phyloP scores from a whole-genome alignment of 2,113 vertebrate genomes.

The Sceloporus undulatus region DNA sequence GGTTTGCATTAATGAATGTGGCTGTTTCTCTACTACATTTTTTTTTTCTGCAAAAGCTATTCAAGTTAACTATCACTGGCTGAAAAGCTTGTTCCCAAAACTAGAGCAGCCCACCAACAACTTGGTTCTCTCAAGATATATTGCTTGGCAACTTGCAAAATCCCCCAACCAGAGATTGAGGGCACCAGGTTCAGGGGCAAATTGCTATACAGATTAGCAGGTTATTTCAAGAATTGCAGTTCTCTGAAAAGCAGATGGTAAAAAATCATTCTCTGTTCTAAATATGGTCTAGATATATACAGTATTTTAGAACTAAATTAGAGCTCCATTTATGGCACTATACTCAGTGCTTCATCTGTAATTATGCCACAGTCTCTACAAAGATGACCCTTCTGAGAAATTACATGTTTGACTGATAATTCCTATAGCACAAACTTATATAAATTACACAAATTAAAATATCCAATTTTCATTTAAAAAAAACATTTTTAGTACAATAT shows the following conservation, averaged over 20 bases:
- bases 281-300: not conserved
- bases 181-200: not conserved
- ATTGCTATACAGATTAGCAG: conserved; percentile 8
- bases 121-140: not conserved
- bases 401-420: not conserved
- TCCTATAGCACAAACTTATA: not conserved
- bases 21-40: conserved; percentile 40
- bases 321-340: not conserved
- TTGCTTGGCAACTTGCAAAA: not conserved
- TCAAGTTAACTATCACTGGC: conserved; percentile 34
- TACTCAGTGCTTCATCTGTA: not conserved
- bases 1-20: conserved; percentile 53
- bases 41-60: conserved; percentile 47
- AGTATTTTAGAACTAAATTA: not conserved
- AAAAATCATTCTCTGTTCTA: conserved; percentile 3
- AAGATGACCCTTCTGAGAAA: not conserved
- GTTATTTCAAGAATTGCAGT: conserved; percentile 38
- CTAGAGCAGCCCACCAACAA: not conserved
- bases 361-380: not conserved
- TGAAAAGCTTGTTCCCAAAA: conserved; percentile 20
- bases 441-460: not conserved
- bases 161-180: not conserved
- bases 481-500: conserved; percentile 16
- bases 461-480: not conserved
- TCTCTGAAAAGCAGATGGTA: conserved; percentile 35